Evolutionary conservation across 2,888 invertebrate species (phyloP), one percentile per base, ranked within the genome.

Genomic region (Platycnemis pennipes): DNA sequence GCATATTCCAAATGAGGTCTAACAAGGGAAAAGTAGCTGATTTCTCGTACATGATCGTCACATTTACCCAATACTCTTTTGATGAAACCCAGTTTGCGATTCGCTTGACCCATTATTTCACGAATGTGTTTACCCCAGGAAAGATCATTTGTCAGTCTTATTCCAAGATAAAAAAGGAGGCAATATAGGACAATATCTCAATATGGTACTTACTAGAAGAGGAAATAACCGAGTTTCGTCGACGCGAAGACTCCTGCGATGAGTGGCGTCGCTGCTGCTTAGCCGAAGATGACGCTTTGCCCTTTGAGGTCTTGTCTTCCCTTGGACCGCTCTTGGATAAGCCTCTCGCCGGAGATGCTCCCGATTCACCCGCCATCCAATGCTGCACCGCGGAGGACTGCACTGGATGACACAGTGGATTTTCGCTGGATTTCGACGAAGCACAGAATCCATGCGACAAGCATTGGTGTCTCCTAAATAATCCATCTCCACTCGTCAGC

Each of bases 201-300:
- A 1, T 1, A 49, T n/a, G 13, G n/a, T 91, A 91, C 91, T 91
- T 63, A 91, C 91, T 91, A n/a, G 44, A 44, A 8, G 56, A 63
- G 69, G 91, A 91, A 44, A n/a, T 63, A 1, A 44, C 42, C 7
- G 91, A 69, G 44, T 19, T 91, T 45, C 44, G 44, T 2, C 69
- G 42, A n/a, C 69, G 91, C 8, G 91, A 22, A n/a, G 77, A 77
- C 45, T 87, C 87, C 87, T 46, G 87, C 46, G 91, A 91, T 42
- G 91, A 44, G 37, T 91, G 42, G 4, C 91, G 42, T 19, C 44
- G 49, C n/a, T 42, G 37, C 3, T 53, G 26, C 91, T 91, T 91
- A 31, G 56, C 63, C 13, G 87, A 87, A 26, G 87, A 87, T 4
- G 87, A 45, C 45, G 87, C 45, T 22, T 87, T 87, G n/a, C 87